Percentiles rank a stretch among this genome's conserved stretches.
phyloP scores from a whole-genome alignment of 2,888 invertebrate genomes.

The Drosophila ustulata region DNA sequence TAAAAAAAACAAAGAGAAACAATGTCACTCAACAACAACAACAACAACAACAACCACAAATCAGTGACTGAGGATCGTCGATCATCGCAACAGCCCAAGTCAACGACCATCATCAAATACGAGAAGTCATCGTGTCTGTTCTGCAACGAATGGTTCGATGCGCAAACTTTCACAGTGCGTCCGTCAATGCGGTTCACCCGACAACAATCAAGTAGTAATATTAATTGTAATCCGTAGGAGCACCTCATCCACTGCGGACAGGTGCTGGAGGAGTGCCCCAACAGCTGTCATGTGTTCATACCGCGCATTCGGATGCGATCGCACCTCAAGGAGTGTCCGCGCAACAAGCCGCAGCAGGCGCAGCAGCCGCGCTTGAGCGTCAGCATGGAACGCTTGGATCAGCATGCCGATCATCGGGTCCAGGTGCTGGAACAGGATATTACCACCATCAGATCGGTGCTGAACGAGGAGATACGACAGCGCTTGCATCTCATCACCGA shows the following conservation, averaged over 20 bases:
- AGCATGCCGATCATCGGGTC: slow-evolving; percentile 71
- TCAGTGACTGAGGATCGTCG: slow-evolving; percentile 5
- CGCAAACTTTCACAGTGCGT: slow-evolving; percentile 88
- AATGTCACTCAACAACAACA: slow-evolving; percentile 50
- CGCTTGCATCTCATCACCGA: slow-evolving; percentile 84
- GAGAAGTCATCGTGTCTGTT: slow-evolving; percentile 88
- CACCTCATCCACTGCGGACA: slow-evolving; percentile 90
- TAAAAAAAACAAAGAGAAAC: neutral
- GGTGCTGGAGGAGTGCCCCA: slow-evolving; percentile 90
- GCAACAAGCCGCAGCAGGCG: slow-evolving; percentile 58
- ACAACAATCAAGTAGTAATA: neutral
- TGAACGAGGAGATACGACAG: slow-evolving; percentile 85
- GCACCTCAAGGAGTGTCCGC: slow-evolving; percentile 86
- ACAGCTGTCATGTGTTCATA: slow-evolving; percentile 90
- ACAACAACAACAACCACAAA: neutral
- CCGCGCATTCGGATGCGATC: slow-evolving; percentile 88
- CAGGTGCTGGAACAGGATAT: slow-evolving; percentile 81
- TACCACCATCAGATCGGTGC: slow-evolving; percentile 75
- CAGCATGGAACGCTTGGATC: slow-evolving; percentile 71
- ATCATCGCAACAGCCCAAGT: slow-evolving; percentile 36
- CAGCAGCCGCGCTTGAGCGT: slow-evolving; percentile 48
- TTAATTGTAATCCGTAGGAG: slow-evolving; percentile 84
- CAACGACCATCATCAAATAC: slow-evolving; percentile 83
- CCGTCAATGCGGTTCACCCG: neutral
- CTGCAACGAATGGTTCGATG: slow-evolving; percentile 88